A percentile compares a stretch with the other conserved stretches of the same genome.
phyloP scores from a whole-genome alignment of 2,797 vertebrate species.

The Podargus strigoides region DNA sequence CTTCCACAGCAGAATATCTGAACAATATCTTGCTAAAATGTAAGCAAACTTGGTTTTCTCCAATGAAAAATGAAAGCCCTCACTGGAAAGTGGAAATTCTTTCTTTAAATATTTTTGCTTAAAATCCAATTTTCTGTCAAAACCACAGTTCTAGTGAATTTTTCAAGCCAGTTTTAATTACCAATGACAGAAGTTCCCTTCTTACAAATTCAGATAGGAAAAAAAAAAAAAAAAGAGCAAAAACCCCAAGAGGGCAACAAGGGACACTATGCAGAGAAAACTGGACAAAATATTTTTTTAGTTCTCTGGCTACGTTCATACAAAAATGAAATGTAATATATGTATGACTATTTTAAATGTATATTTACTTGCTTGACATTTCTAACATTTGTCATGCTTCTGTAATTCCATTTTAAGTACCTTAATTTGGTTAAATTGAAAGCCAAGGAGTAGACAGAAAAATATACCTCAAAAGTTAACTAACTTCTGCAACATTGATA shows the following conservation, averaged over 20 bases:
- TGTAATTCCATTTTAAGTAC: background rate
- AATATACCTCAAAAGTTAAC: background rate
- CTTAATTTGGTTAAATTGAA: background rate
- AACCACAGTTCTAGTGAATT: background rate
- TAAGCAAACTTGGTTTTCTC: background rate
- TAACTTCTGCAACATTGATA: background rate
- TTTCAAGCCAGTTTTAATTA: background rate
- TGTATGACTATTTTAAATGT: background rate
- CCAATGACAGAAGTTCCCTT: background rate
- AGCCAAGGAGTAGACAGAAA: background rate
- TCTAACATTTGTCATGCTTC: background rate
- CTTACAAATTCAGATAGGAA: background rate
- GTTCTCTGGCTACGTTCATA: background rate
- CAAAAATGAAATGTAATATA: background rate
- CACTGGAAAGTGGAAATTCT: background rate
- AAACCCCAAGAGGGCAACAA: accelerated
- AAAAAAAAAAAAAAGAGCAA: background rate
- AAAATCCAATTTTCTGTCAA: background rate
- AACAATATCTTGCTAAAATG: background rate
- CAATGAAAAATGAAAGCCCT: background rate
- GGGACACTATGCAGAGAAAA: background rate
- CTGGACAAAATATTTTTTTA: background rate
- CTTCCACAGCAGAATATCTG: background rate
- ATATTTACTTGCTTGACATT: background rate
- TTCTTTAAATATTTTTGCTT: background rate